Percentiles rank a stretch among this genome's conserved stretches.
phyloP scores from a whole-genome alignment of 2,797 vertebrate species.

The Eulemur coronatus region DNA sequence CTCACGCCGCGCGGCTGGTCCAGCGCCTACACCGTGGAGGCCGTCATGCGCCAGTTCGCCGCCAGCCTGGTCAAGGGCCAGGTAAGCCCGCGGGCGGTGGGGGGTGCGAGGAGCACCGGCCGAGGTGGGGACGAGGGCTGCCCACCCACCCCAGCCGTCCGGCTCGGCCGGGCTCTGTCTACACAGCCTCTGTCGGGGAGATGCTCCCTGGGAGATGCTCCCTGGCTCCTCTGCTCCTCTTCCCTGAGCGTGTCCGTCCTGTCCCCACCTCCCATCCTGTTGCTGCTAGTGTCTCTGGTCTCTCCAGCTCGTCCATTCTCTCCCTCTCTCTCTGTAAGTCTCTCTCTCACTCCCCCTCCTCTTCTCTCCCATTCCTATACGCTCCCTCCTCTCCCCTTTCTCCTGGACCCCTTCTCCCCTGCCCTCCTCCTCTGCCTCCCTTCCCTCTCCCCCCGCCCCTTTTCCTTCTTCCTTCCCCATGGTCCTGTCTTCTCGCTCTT shows the following conservation, averaged over 20 bases:
- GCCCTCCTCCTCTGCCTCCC: accelerated
- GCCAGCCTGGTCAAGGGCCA: conserved; percentile 99
- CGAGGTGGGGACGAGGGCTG: accelerated
- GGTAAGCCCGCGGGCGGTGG: conserved; percentile 86
- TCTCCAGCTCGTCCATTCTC: background rate
- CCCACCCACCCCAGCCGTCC: accelerated
- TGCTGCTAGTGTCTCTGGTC: background rate
- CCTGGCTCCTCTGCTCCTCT: background rate
- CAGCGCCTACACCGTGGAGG: conserved; percentile 99
- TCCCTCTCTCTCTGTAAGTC: too few relatives aligned
- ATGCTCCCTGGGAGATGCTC: background rate
- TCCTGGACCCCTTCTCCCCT: too few relatives aligned
- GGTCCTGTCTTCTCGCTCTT: background rate
- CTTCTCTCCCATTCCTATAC: too few relatives aligned
- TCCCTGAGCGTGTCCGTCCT: background rate
- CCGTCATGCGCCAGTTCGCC: conserved; percentile 99
- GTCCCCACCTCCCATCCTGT: accelerated
- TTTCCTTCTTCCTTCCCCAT: accelerated
- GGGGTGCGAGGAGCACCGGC: conserved; percentile 35
- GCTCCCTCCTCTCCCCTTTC: too few relatives aligned
- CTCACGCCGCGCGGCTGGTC: conserved; percentile 99
- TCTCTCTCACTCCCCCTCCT: accelerated
- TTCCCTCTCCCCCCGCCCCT: too few relatives aligned
- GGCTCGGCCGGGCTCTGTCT: accelerated
- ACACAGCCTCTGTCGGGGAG: background rate